These are phyloP conservation scores for Melozone crissalis DNA, from an alignment of 2,113 vertebrate genomes.

Conservation along the genomic window DNA sequence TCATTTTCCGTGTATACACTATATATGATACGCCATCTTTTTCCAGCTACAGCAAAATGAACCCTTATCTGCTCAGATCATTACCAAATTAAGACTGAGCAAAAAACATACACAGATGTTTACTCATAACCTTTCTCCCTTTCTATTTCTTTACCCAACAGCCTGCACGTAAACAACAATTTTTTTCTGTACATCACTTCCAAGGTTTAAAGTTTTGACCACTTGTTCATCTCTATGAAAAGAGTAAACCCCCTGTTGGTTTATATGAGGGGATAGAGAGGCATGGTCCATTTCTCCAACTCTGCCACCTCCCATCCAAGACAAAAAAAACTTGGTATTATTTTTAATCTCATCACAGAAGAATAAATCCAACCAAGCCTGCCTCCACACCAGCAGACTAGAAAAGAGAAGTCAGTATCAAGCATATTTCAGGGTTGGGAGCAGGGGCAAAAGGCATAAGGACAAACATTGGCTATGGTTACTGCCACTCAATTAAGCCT, in stretches of 20 bases:
- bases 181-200: neutral
- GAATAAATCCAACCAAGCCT: neutral
- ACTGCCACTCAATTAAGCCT: neutral
- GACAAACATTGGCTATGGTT: neutral
- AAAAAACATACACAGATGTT: neutral
- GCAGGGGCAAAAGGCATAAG: neutral
- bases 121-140: neutral
- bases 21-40: neutral
- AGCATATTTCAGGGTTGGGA: neutral
- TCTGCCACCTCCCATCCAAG: neutral
- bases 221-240: neutral
- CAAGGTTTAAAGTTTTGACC: neutral
- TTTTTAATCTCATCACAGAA: neutral
- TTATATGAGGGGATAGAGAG: neutral
- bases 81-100: neutral
- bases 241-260: neutral
- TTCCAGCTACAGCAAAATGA: neutral
- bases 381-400: neutral
- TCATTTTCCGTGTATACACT: neutral
- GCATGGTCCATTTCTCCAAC: neutral
- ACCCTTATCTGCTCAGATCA: neutral
- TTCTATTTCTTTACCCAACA: neutral
- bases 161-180: neutral
- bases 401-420: neutral
- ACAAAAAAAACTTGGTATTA: neutral